phyloP scores from a whole-genome alignment of 2,797 vertebrate species.

The Oreochromis grahami region DNA sequence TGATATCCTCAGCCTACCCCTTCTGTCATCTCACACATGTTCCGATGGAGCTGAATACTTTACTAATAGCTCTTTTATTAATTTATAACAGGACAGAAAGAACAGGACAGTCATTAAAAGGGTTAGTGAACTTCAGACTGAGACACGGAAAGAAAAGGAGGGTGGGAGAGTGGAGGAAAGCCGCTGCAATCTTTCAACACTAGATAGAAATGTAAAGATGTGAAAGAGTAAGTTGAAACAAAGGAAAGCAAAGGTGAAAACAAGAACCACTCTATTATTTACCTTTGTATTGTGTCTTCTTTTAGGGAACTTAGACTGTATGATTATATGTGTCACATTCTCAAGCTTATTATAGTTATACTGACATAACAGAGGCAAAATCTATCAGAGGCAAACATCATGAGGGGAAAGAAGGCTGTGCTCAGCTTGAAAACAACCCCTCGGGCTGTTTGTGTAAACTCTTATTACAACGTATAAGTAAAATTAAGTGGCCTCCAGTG shows the following conservation, averaged over 20 bases:
- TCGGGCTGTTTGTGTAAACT: not conserved
- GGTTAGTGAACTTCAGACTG: not conserved
- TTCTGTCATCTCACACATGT: conserved; percentile 5
- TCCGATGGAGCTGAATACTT: conserved; percentile 19
- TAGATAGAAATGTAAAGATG: not conserved
- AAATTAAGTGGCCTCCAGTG: not conserved
- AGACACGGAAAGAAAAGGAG: not conserved
- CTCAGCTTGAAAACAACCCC: not conserved
- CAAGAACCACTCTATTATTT: not conserved
- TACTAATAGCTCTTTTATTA: conserved; percentile 56
- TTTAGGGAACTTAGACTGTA: not conserved
- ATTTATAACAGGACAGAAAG: conserved; percentile 40
- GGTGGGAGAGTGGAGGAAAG: not conserved
- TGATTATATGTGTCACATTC: not conserved
- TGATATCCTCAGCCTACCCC: not conserved
- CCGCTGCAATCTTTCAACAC: not conserved
- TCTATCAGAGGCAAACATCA: not conserved
- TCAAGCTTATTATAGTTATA: not conserved
- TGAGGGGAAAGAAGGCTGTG: not conserved
- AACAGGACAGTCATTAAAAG: conserved; percentile 30
- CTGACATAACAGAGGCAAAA: not conserved
- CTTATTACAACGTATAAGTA: not conserved
- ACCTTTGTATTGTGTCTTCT: not conserved
- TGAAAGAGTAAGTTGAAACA: not conserved
- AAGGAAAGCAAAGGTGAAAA: not conserved